Percentiles rank a stretch among this genome's conserved stretches.
These are phyloP conservation scores for Sarcophaga carnaria DNA, from an alignment of 2,888 invertebrate species.

Conservation along the genomic window DNA sequence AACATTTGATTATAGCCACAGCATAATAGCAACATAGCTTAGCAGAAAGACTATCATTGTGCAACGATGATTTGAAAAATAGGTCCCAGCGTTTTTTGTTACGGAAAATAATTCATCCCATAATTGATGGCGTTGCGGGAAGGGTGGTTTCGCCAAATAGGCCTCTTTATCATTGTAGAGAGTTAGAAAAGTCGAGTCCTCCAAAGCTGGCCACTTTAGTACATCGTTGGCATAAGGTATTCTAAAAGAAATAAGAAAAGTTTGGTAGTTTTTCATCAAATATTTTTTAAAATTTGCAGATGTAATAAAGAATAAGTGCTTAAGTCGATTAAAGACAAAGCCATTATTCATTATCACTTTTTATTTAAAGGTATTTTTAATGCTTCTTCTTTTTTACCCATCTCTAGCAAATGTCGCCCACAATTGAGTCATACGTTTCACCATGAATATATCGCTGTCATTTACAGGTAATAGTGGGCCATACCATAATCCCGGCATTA, in stretches of 20 bases:
- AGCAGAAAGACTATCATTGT: too few relatives aligned
- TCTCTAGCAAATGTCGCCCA: conserved; percentile 79
- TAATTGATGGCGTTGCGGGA: conserved; percentile 69
- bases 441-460: conserved; percentile 80
- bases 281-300: too few relatives aligned
- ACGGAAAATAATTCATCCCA: conserved; percentile 76
- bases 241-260: conserved; percentile 4
- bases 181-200: conserved; percentile 31
- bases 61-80: too few relatives aligned
- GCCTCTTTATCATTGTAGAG: conserved; percentile 72
- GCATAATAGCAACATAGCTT: too few relatives aligned
- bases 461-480: conserved; percentile 73
- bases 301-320: too few relatives aligned
- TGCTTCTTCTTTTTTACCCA: conserved; percentile 73
- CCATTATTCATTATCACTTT: too few relatives aligned
- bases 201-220: conserved; percentile 73
- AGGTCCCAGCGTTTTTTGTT: neutral
- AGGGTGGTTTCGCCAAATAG: conserved; percentile 68
- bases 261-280: neutral
- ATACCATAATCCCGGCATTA: conserved; percentile 73
- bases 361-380: too few relatives aligned
- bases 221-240: conserved; percentile 17
- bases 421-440: conserved; percentile 80
- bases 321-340: too few relatives aligned
- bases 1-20: too few relatives aligned